These are phyloP conservation scores for Apantesis nais DNA, from an alignment of 2,888 invertebrate species.

Conservation along the genomic window DNA sequence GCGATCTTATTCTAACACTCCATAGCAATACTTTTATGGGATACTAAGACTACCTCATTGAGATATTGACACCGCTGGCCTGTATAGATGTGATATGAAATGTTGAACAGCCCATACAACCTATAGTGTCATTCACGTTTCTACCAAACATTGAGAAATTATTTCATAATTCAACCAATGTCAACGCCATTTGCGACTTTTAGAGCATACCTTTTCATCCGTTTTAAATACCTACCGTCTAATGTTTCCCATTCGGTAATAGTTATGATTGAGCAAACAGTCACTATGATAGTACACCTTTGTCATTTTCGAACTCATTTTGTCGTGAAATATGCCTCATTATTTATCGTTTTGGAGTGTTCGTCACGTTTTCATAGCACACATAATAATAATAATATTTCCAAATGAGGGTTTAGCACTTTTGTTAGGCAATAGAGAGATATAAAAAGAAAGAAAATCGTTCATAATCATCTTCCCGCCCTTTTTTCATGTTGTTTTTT, in stretches of 20 bases:
- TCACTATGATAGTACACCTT: neutral
- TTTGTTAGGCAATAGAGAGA: too few relatives aligned
- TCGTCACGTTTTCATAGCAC: neutral
- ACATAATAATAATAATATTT: too few relatives aligned
- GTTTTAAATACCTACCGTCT: neutral
- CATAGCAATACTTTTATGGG: neutral
- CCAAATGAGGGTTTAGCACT: too few relatives aligned
- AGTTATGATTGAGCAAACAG: neutral
- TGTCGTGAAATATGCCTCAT: neutral
- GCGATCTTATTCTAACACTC: neutral
- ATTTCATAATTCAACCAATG: neutral
- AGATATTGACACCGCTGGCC: neutral
- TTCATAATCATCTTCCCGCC: neutral
- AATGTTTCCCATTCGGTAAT: neutral
- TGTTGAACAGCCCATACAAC: neutral
- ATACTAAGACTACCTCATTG: neutral
- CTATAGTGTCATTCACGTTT: slow-evolving; percentile 34
- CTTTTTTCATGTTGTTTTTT: neutral
- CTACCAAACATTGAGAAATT: neutral
- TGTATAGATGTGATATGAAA: neutral
- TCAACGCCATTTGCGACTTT: neutral
- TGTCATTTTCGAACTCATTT: neutral
- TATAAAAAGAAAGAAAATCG: too few relatives aligned
- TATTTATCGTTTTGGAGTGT: neutral
- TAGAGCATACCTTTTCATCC: neutral